These are phyloP conservation scores for Drosophila erecta DNA, from an alignment of 1,140 invertebrate genomes.

Conservation along the genomic window DNA sequence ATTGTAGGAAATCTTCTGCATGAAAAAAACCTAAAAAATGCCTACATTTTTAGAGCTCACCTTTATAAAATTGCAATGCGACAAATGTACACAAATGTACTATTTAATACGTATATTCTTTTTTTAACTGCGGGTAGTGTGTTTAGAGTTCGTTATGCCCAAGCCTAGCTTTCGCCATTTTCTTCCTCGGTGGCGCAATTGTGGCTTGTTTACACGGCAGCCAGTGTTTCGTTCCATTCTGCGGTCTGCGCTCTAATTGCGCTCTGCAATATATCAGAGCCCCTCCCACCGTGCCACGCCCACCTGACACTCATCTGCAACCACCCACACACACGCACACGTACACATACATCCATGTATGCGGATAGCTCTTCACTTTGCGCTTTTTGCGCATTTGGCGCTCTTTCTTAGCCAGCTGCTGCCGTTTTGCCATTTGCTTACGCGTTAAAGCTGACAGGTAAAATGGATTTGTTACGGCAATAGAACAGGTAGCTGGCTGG, in stretches of 20 bases:
- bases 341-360: constrained; percentile 5
- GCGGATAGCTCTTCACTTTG: constrained; percentile 17
- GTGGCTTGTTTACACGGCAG: constrained; percentile 63
- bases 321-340: background rate
- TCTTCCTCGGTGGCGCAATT: constrained; percentile 24
- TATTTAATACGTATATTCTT: too few relatives aligned
- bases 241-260: constrained; percentile 77
- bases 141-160: background rate
- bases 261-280: constrained; percentile 69
- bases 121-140: background rate
- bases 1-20: too few relatives aligned
- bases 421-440: constrained; percentile 73
- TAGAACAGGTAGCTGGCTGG: constrained; percentile 49
- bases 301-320: background rate
- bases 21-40: too few relatives aligned
- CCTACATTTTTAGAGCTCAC: too few relatives aligned
- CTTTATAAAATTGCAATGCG: too few relatives aligned
- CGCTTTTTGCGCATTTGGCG: constrained; percentile 11
- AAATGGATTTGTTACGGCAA: constrained; percentile 79
- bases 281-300: constrained; percentile 3
- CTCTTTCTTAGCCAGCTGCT: constrained; percentile 45
- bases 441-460: constrained; percentile 78
- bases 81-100: too few relatives aligned
- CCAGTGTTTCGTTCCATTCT: constrained; percentile 55
- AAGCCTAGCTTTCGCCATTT: constrained; percentile 24